These are phyloP conservation scores for Drosophila athabasca DNA, from an alignment of 1,140 invertebrate genomes.

Conservation along the genomic window DNA sequence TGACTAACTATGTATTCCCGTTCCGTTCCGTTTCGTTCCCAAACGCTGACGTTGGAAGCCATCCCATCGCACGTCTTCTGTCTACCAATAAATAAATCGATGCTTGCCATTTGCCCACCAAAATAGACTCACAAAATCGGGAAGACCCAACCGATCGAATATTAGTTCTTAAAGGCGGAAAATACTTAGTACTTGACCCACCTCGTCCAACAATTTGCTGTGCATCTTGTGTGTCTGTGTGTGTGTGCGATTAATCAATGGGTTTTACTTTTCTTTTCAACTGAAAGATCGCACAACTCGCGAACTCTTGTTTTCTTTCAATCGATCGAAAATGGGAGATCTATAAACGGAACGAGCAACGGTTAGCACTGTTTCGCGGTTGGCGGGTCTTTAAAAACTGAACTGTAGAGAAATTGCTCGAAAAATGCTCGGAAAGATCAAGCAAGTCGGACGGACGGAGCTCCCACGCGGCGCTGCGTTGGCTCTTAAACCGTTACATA, in stretches of 20 bases:
- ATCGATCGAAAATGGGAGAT: slow-evolving; percentile 7
- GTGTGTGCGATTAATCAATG: slow-evolving; percentile 31
- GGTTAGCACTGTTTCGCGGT: slow-evolving; percentile 68
- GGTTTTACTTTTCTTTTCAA: slow-evolving; percentile 34
- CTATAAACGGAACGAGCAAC: slow-evolving; percentile 4
- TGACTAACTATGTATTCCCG: slow-evolving; percentile 51
- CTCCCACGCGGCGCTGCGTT: slow-evolving; percentile 45
- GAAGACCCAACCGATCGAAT: slow-evolving; percentile 3
- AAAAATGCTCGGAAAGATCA: slow-evolving; percentile 58
- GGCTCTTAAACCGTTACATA: slow-evolving; percentile 34
- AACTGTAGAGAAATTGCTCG: slow-evolving; percentile 59
- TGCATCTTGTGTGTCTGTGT: slow-evolving; percentile 65
- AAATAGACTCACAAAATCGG: slow-evolving; percentile 42
- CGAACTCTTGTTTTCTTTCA: slow-evolving; percentile 24
- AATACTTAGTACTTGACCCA: slow-evolving; percentile 41
- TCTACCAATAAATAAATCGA: slow-evolving; percentile 36
- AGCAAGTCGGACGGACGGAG: slow-evolving; percentile 5
- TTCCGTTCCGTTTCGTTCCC: slow-evolving; percentile 1
- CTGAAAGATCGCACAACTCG: slow-evolving; percentile 14
- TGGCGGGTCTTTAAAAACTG: slow-evolving; percentile 73
- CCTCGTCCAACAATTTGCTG: slow-evolving; percentile 80
- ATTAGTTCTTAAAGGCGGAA: slow-evolving; percentile 3
- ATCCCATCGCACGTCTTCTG: neutral
- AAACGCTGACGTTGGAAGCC: neutral
- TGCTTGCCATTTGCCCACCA: slow-evolving; percentile 7